Evolutionary conservation across 2,113 vertebrate species (phyloP).

Genomic region (Aspidoscelis tigris): DNA sequence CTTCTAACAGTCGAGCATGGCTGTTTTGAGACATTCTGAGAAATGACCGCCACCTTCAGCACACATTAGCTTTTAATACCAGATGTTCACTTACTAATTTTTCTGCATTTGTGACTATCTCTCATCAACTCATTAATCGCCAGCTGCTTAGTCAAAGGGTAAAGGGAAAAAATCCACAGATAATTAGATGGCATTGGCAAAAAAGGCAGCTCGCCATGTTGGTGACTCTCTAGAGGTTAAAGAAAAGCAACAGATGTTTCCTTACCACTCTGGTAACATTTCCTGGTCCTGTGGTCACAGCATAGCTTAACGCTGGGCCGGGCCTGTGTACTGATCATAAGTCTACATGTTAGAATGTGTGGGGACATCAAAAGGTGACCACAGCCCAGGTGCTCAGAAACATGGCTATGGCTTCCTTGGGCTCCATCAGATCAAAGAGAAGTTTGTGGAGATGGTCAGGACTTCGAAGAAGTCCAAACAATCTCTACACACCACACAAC

Average conservation of each 20-base stretch:
- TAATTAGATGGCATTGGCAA: conserved; percentile 68
- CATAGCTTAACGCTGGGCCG: not conserved
- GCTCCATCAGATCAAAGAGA: no score
- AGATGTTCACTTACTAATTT: conserved; percentile 77
- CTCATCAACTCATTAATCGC: conserved; percentile 79
- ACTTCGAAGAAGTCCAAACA: no score
- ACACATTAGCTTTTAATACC: conserved; percentile 72
- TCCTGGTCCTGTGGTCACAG: not conserved
- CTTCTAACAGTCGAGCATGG: not conserved
- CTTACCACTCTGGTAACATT: not conserved
- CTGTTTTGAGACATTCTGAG: not conserved
- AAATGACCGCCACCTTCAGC: not conserved
- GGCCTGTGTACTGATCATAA: no score
- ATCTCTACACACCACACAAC: no score
- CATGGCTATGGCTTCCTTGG: no score
- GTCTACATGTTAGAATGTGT: no score
- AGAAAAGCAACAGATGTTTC: conserved; percentile 40
- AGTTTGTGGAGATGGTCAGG: no score
- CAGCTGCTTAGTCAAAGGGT: conserved; percentile 74
- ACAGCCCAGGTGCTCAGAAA: no score
- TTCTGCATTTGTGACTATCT: conserved; percentile 72
- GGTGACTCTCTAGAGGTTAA: conserved; percentile 46
- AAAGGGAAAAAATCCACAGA: conserved; percentile 42
- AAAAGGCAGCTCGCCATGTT: conserved; percentile 59
- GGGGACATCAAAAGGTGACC: no score